phyloP scores from a whole-genome alignment of 2,113 vertebrate species.

The Pomatorhinus ruficollis region DNA sequence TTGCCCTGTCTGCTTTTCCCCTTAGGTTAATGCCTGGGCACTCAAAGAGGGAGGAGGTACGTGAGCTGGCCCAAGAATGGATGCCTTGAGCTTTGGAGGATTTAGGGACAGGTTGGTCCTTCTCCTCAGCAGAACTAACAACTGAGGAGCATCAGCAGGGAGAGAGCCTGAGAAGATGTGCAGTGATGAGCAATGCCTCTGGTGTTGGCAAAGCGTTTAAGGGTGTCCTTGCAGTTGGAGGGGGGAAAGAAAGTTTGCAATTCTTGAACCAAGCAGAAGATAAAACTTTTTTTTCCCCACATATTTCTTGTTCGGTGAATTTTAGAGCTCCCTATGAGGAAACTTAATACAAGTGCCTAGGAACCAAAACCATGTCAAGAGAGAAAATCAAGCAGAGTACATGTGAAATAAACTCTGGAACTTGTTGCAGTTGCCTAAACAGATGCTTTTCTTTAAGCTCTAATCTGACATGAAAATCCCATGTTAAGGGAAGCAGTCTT shows the following conservation, averaged over 20 bases:
- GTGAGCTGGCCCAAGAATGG: neutral
- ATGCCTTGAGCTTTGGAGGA: neutral
- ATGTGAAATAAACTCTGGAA: neutral
- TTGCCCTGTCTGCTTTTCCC: neutral
- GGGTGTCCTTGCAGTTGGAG: neutral
- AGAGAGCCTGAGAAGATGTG: neutral
- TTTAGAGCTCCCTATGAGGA: neutral
- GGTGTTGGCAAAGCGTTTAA: neutral
- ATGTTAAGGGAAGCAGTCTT: neutral
- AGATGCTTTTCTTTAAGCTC: neutral
- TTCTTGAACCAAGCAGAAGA: neutral
- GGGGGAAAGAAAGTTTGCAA: neutral
- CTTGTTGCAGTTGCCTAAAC: neutral
- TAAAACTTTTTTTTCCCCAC: accelerated
- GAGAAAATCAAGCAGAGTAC: neutral
- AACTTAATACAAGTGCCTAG: neutral
- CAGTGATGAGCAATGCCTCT: accelerated
- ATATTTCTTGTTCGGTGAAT: neutral
- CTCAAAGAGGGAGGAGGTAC: neutral
- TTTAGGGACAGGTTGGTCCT: neutral
- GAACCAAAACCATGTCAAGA: neutral
- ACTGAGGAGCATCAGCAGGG: neutral
- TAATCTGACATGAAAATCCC: neutral
- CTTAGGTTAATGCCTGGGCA: neutral
- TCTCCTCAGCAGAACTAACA: neutral